phyloP scores from a whole-genome alignment of 2,113 vertebrate genomes.

The Sclerurus mexicanus region DNA sequence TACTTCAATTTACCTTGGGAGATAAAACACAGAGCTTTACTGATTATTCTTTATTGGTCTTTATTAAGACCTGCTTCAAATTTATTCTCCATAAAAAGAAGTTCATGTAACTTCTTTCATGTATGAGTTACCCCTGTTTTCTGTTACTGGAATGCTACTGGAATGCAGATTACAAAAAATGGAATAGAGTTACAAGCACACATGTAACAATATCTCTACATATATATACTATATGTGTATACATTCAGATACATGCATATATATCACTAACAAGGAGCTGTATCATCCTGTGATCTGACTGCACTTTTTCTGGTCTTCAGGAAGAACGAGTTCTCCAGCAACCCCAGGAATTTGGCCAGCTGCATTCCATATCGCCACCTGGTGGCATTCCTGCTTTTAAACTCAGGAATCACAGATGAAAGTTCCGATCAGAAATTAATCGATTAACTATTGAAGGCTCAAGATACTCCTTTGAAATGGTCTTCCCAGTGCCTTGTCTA shows the following conservation, averaged over 20 bases:
- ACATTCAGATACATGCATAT: too few species aligned
- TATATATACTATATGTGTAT: not conserved
- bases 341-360: not conserved
- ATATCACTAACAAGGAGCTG: not conserved
- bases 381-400: not conserved
- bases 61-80: not conserved
- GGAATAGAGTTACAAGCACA: not conserved
- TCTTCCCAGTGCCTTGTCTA: not conserved
- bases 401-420: not conserved
- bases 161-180: not conserved
- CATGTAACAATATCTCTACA: not conserved
- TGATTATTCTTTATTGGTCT: not conserved
- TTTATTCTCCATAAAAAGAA: not conserved
- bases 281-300: not conserved
- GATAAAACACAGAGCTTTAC: not conserved
- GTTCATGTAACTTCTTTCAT: not conserved
- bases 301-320: not conserved
- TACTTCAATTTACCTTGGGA: not conserved
- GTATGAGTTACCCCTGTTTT: not conserved
- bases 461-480: not conserved
- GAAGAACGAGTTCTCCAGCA: not conserved
- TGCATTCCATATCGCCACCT: not conserved
- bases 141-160: not conserved
- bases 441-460: rapidly evolving
- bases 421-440: not conserved